These are phyloP conservation scores for Gasterosteus nipponicus DNA, from an alignment of 2,113 vertebrate species.

Conservation along the genomic window DNA sequence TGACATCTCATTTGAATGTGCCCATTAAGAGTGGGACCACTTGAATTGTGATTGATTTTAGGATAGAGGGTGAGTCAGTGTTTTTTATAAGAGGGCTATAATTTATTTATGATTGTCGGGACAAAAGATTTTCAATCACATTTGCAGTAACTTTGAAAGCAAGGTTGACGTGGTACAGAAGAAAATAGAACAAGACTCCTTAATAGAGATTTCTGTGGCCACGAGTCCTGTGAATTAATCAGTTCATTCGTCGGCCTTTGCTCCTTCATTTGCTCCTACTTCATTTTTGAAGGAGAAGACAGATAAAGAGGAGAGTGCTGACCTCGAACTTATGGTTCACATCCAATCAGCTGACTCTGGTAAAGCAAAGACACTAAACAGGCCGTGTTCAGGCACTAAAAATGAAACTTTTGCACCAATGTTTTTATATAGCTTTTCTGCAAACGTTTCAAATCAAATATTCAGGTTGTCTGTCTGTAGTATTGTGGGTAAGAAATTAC, in stretches of 20 bases:
- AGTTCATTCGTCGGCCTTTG: constrained; percentile 18
- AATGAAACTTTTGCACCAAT: not conserved
- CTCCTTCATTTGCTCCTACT: constrained; percentile 12
- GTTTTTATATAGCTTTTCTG: not conserved
- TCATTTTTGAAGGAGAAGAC: constrained; percentile 34
- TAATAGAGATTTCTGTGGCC: not conserved
- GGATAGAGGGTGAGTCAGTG: constrained; percentile 19
- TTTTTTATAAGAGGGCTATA: not conserved
- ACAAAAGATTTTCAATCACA: constrained; percentile 1
- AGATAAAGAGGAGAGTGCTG: not conserved
- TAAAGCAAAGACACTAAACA: constrained; percentile 15
- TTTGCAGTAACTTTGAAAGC: not conserved
- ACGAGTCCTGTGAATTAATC: constrained; percentile 21
- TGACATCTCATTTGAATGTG: constrained; percentile 1
- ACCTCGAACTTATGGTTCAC: constrained; percentile 25
- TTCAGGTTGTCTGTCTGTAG: not conserved
- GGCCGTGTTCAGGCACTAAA: constrained; percentile 4
- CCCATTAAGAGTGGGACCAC: not conserved
- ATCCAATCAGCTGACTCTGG: constrained; percentile 20
- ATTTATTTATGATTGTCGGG: not conserved
- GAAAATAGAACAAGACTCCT: not conserved
- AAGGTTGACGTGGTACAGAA: not conserved
- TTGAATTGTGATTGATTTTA: constrained; percentile 19
- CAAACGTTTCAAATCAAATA: not conserved
- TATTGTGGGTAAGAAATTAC: not conserved